Conservation (phyloP, 2,797 vertebrate genomes). For the Emydoidea blandingii region DNA sequence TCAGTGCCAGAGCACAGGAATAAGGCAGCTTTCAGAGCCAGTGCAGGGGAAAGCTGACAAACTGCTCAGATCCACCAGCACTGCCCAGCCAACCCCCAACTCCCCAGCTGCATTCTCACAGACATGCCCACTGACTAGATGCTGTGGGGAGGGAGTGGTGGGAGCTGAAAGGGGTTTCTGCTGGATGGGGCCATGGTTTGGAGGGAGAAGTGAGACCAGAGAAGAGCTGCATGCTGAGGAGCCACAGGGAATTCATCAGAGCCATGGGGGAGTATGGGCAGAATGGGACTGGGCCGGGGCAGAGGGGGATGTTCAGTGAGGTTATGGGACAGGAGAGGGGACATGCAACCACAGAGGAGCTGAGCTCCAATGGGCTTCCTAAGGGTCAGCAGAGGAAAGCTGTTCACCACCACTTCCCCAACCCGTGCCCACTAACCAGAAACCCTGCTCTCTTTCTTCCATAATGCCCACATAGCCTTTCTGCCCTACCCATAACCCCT, state of each 20-base stretch:
- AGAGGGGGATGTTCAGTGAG: neutral
- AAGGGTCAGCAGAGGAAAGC: neutral
- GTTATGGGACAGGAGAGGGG: accelerated
- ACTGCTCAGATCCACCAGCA: too few relatives aligned
- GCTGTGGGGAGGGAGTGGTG: too few relatives aligned
- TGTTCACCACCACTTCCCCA: neutral
- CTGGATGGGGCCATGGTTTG: neutral
- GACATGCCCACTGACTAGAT: neutral
- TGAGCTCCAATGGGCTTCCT: neutral
- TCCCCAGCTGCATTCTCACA: neutral
- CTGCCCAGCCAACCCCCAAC: too few relatives aligned
- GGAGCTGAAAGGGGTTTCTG: neutral
- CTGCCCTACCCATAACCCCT: neutral
- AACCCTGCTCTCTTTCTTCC: too few relatives aligned
- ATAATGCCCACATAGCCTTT: neutral
- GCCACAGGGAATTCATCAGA: neutral
- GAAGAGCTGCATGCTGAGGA: neutral
- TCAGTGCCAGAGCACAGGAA: neutral
- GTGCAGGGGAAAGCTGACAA: too few relatives aligned
- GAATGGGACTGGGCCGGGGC: neutral
- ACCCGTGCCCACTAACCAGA: too few relatives aligned
- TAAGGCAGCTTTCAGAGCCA: neutral
- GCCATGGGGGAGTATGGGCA: neutral
- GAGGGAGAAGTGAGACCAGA: neutral
- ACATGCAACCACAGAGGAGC: neutral